A percentile compares a stretch with the other conserved stretches of the same genome.
phyloP scores from a whole-genome alignment of 1,140 invertebrate genomes.

The Drosophila tristis region DNA sequence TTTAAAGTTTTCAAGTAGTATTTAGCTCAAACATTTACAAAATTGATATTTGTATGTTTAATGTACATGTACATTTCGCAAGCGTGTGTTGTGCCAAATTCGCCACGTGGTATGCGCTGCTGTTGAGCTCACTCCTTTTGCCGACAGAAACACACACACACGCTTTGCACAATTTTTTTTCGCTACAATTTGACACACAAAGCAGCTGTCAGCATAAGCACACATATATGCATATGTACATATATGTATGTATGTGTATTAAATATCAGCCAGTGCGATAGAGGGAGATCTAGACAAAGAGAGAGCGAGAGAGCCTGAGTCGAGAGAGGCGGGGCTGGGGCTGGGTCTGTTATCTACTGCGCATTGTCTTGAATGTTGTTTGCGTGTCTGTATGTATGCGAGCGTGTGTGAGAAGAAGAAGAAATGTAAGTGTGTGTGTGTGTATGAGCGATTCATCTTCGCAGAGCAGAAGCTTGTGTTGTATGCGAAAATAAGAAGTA shows the following conservation, averaged over 20 bases:
- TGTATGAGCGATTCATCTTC: constrained; percentile 47
- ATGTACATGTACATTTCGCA: too few relatives aligned
- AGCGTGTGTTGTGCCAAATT: constrained; percentile 8
- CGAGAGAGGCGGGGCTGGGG: constrained; percentile 17
- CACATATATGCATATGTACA: constrained; percentile 17
- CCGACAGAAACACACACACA: constrained; percentile 31
- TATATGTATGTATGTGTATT: constrained; percentile 31
- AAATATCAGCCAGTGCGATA: constrained; percentile 51
- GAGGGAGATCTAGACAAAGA: constrained; percentile 8
- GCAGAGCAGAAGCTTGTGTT: constrained; percentile 42
- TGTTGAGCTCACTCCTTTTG: constrained; percentile 14
- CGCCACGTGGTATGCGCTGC: constrained; percentile 19
- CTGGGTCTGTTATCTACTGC: constrained; percentile 73
- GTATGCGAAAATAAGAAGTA: constrained; percentile 17
- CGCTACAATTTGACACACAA: constrained; percentile 66
- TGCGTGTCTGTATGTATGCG: constrained; percentile 64
- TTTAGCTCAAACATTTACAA: too few relatives aligned
- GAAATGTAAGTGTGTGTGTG: constrained; percentile 39
- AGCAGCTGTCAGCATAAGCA: constrained; percentile 62
- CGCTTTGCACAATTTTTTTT: constrained; percentile 32
- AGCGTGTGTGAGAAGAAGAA: constrained; percentile 33
- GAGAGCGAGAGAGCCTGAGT: constrained; percentile 4
- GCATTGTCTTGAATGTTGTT: constrained; percentile 79
- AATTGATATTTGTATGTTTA: too few relatives aligned
- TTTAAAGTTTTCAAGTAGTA: too few relatives aligned